Percentiles rank a stretch among this genome's conserved stretches.
Evolutionary conservation across 2,797 vertebrate species (phyloP).

Genomic region (Octomys mimax): DNA sequence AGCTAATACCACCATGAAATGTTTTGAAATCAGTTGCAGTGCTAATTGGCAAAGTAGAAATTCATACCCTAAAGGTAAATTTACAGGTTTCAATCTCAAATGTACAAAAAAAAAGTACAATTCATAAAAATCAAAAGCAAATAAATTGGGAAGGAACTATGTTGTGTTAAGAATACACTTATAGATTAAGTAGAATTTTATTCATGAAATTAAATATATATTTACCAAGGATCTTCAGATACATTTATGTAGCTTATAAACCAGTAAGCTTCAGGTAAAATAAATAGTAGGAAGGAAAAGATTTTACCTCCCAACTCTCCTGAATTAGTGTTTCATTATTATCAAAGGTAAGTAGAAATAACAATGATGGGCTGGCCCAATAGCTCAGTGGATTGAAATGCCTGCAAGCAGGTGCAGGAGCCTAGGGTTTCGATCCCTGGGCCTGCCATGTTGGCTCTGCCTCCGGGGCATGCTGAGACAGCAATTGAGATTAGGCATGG

Average conservation of each 20-base stretch:
- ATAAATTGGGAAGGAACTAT: neutral
- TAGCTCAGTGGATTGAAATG: too few relatives aligned
- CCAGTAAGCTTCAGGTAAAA: neutral
- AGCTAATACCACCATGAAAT: neutral
- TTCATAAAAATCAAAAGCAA: neutral
- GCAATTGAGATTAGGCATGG: too few relatives aligned
- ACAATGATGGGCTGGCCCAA: neutral
- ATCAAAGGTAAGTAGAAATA: neutral
- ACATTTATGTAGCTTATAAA: neutral
- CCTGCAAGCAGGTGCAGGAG: too few relatives aligned
- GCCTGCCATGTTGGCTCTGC: too few relatives aligned
- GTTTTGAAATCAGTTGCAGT: neutral
- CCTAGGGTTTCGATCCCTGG: too few relatives aligned
- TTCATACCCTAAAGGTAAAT: neutral
- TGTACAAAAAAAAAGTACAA: neutral
- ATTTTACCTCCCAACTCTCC: neutral
- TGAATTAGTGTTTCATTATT: neutral
- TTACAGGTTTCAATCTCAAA: neutral
- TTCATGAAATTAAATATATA: neutral
- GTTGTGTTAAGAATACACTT: neutral
- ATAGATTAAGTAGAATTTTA: conserved; percentile 13
- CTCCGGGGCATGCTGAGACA: too few relatives aligned
- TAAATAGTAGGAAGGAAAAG: neutral
- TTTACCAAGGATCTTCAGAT: neutral
- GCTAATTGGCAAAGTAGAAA: neutral